Conservation (phyloP, 2,888 invertebrate genomes). For the Oscheius sp. region DNA sequence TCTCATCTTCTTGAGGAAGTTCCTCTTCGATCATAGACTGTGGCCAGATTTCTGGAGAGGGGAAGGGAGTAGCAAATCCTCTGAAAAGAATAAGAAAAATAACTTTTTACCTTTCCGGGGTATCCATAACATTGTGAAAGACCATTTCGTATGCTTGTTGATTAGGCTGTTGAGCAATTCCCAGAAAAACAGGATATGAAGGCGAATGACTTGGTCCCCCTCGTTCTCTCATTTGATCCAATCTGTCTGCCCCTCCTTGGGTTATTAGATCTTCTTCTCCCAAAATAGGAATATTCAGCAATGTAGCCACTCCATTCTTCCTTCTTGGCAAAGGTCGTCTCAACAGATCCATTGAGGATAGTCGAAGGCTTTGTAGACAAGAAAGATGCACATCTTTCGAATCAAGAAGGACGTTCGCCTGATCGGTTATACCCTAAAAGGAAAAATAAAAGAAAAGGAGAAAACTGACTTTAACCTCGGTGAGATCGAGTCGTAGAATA, state of each 20-base stretch:
- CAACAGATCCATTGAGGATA: slow-evolving; percentile 52
- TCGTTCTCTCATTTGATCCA: slow-evolving; percentile 34
- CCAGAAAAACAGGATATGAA: not conserved
- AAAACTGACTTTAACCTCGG: slow-evolving; percentile 38
- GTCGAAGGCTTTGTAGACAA: slow-evolving; percentile 37
- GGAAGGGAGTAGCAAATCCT: not conserved
- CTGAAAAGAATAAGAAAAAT: not conserved
- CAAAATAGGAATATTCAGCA: slow-evolving; percentile 45
- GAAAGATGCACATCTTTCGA: slow-evolving; percentile 38
- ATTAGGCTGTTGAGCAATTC: slow-evolving; percentile 29
- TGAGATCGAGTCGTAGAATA: slow-evolving; percentile 45
- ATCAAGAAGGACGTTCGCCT: slow-evolving; percentile 42
- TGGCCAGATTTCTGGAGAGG: slow-evolving; percentile 16
- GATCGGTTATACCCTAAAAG: slow-evolving; percentile 39
- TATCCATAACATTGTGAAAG: not conserved
- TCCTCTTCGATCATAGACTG: not conserved
- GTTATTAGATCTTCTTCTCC: slow-evolving; percentile 51
- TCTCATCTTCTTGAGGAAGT: slow-evolving; percentile 35
- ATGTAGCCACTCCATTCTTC: slow-evolving; percentile 51
- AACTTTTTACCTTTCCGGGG: not conserved
- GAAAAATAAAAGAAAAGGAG: not conserved
- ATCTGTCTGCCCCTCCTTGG: slow-evolving; percentile 28
- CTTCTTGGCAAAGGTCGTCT: slow-evolving; percentile 40
- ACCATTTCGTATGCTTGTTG: slow-evolving; percentile 19
- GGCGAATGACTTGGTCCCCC: slow-evolving; percentile 12